phyloP scores from a whole-genome alignment of 2,113 vertebrate genomes.

The Hyperopisus bebe region DNA sequence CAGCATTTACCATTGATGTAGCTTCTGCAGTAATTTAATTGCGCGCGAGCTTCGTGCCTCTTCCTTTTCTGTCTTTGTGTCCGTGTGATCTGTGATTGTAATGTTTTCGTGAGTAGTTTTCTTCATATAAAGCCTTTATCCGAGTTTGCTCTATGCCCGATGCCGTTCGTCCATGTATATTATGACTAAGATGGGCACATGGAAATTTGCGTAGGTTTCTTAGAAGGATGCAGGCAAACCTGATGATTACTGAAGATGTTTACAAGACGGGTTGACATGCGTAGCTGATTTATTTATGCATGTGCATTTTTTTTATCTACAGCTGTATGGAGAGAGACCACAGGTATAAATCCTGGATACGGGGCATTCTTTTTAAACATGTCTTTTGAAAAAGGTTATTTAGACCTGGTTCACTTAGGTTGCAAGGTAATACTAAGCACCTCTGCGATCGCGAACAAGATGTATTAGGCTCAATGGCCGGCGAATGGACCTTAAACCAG shows the following conservation, averaged over 20 bases:
- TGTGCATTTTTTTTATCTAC: not conserved
- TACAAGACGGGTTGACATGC: not conserved
- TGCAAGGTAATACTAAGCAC: not conserved
- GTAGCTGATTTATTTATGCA: not conserved
- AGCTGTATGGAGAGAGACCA: not conserved
- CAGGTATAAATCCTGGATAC: not conserved
- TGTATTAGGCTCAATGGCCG: not conserved
- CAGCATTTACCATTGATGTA: not conserved
- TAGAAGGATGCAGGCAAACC: not conserved
- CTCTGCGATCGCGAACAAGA: not conserved
- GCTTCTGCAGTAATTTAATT: not conserved
- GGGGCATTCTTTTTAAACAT: not conserved
- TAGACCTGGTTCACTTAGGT: not conserved
- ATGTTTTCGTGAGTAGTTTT: not conserved
- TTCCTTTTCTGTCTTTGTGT: not conserved
- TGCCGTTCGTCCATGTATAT: not conserved
- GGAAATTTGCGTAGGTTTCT: not conserved
- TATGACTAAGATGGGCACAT: not conserved
- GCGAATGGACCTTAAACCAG: not conserved
- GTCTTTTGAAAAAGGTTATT: not conserved
- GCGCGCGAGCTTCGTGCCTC: not conserved
- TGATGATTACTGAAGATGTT: not conserved
- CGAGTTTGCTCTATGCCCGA: not conserved
- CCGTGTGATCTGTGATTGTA: not conserved
- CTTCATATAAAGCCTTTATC: not conserved